These are phyloP conservation scores for Muntiacus reevesi DNA, from an alignment of 2,113 vertebrate genomes.

Conservation along the genomic window DNA sequence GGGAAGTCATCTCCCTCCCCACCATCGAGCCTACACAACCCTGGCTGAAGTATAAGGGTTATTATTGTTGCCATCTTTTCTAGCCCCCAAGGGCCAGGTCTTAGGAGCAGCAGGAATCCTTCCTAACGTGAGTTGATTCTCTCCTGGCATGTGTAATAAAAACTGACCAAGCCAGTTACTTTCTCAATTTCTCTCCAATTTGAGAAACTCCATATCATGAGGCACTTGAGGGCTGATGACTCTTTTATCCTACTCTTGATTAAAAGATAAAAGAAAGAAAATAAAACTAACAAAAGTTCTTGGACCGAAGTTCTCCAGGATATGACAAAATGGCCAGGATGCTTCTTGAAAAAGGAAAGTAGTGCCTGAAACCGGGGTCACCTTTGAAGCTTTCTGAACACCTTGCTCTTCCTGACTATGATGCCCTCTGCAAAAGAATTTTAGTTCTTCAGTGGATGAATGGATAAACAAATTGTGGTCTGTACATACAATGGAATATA, in stretches of 20 bases:
- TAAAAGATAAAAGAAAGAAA: neutral
- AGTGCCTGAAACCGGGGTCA: neutral
- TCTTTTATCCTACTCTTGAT: constrained; percentile 4
- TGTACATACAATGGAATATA: neutral
- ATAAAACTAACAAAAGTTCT: neutral
- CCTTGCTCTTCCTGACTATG: neutral
- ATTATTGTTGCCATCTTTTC: neutral
- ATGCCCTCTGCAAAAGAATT: neutral
- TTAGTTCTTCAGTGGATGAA: neutral
- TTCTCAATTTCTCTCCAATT: constrained; percentile 14
- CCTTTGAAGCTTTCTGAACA: neutral
- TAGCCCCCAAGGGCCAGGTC: neutral
- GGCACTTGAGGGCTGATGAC: constrained; percentile 1
- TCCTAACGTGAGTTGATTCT: neutral
- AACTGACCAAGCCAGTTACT: constrained; percentile 20
- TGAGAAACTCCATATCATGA: constrained; percentile 12
- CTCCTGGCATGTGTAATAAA: constrained; percentile 5
- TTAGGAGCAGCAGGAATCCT: neutral
- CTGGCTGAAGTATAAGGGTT: neutral
- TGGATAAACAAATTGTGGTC: neutral
- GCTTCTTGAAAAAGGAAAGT: neutral
- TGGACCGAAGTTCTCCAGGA: neutral
- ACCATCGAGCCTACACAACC: neutral
- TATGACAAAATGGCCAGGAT: neutral
- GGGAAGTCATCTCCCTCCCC: neutral